Evolutionary conservation across 30 jellyfish, hydroid and myxozoan species (phyloP).

Genomic region (Catostylus mosaicus): DNA sequence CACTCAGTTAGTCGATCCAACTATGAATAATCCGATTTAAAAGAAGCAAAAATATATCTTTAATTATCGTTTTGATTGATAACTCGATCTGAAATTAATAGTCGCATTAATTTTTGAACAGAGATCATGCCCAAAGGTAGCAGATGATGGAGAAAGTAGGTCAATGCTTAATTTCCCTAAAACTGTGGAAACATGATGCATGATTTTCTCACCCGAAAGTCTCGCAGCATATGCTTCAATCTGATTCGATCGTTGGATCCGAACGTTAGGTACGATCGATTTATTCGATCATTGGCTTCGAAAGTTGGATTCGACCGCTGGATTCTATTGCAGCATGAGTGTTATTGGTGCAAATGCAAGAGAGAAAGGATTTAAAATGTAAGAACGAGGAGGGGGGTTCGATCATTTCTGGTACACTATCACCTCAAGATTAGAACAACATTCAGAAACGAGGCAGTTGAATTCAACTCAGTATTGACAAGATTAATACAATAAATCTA

Average conservation of each 20-base stretch:
- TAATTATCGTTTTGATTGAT: background rate
- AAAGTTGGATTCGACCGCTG: no score
- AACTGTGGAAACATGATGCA: background rate
- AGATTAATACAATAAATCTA: constrained; percentile 43
- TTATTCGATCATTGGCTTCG: no score
- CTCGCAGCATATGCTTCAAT: no score
- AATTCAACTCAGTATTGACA: constrained; percentile 7
- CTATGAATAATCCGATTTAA: background rate
- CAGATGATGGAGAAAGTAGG: background rate
- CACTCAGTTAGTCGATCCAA: background rate
- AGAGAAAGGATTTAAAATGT: no score
- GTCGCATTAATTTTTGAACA: background rate
- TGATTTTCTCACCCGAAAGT: no score
- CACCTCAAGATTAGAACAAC: no score
- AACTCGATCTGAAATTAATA: background rate
- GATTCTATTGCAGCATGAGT: no score
- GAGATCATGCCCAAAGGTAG: background rate
- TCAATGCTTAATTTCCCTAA: background rate
- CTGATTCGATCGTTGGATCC: no score
- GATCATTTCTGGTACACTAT: no score
- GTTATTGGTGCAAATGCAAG: no score
- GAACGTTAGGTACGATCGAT: no score
- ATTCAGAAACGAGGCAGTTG: background rate
- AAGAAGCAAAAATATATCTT: background rate
- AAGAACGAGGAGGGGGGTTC: no score